phyloP scores from a whole-genome alignment of 2,888 invertebrate genomes.

The Oligia fasciuncula region DNA sequence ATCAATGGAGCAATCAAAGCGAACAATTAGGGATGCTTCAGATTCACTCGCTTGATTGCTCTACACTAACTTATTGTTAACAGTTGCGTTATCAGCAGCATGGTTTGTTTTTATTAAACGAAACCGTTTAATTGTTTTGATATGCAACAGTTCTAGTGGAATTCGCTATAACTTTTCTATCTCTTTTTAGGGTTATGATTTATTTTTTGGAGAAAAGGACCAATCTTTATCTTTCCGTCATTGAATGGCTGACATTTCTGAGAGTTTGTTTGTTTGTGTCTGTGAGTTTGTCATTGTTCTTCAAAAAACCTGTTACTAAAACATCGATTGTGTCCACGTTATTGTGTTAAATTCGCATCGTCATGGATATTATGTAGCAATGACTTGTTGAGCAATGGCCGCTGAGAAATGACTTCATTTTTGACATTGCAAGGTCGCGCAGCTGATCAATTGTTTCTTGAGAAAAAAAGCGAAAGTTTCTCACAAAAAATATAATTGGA shows the following conservation, averaged over 20 bases:
- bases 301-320: conserved; percentile 5
- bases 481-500: not conserved
- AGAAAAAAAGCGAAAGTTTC: conserved; percentile 33
- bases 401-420: conserved; percentile 36
- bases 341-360: conserved; percentile 20
- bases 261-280: not conserved
- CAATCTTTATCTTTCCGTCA: no score
- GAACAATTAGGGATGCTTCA: conserved; percentile 23
- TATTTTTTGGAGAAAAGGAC: not conserved
- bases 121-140: conserved; percentile 19
- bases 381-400: conserved; percentile 42
- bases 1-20: conserved; percentile 14
- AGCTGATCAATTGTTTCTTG: conserved; percentile 14
- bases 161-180: not conserved
- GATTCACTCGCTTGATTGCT: conserved; percentile 14
- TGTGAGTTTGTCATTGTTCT: not conserved
- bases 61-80: conserved; percentile 4
- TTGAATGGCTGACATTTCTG: not conserved
- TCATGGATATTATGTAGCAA: conserved; percentile 33
- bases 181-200: no score
- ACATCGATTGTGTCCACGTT: not conserved
- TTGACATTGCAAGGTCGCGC: conserved; percentile 49
- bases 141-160: conserved; percentile 15
- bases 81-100: conserved; percentile 33
- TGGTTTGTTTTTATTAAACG: conserved; percentile 8